Base-by-base conservation (phyloP, 2,113 vertebrate genomes). In the Sardina pilchardus region DNA sequence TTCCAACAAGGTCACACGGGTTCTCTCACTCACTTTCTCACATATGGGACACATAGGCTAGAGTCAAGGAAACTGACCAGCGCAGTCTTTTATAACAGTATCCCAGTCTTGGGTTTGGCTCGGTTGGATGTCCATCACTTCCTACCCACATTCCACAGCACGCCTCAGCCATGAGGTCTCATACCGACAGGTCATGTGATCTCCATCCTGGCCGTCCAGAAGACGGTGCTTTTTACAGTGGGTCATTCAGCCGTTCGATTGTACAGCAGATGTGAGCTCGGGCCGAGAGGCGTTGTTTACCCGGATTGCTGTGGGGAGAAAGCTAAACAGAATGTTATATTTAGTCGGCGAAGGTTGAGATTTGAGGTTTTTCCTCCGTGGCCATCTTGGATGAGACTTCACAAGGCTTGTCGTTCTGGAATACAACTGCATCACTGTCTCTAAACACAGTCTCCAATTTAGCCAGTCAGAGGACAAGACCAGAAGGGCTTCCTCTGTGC, bases 381-480 rank as follows among this genome's bases (percentile, higher is more conserved):
- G 30, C 34, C 71, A 34, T 78, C 4, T 34, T 78, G 71, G 34
- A 78, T 78, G 26, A 34, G 26, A 78, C 71, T 78, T 78, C 30
- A 78, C 71, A 67, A 67, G 16, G n/a, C 21, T 67, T 10, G 63
- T 67, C 26, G 1, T 30, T 30, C 8, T 67, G 24, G 63, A 67
- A 67, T 30, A 67, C 24, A 67, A 67, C n/a, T 30, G n/a, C n/a
- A 67, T 67, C 63, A 30, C 63, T 67, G 63, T 67, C 63, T 67
- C 63, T 21, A 30, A 6, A 67, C 26, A 59, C 3, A 12, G 63
- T 67, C n/a, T 67, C 10, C 30, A 30, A 67, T 67, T 30, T 67
- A 67, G 63, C 63, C 63, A 67, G 8, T 30, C 53, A 59, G 7
- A 59, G 26, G 63, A 67, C n/a, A 30, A 67, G 63, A 67, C n/a